phyloP scores from a whole-genome alignment of 2,888 invertebrate species.

The Lasius platythorax region DNA sequence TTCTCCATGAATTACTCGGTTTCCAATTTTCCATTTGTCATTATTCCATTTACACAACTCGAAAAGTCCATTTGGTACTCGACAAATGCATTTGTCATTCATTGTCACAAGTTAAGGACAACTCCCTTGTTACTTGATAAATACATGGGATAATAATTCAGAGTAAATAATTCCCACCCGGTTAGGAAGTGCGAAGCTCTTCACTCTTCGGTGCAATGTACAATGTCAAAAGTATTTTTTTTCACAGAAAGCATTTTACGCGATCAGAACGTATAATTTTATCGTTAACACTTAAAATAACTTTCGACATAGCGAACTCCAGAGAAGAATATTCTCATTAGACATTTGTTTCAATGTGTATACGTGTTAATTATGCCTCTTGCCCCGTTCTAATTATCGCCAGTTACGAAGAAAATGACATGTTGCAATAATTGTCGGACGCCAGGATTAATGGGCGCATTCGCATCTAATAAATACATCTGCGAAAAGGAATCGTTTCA shows the following conservation, averaged over 20 bases:
- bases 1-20: neutral
- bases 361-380: neutral
- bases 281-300: slow-evolving; percentile 14
- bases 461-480: slow-evolving; percentile 9
- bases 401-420: slow-evolving; percentile 6
- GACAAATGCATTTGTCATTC: neutral
- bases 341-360: neutral
- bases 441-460: neutral
- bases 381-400: slow-evolving; percentile 36
- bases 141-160: neutral
- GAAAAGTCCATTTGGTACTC: slow-evolving; percentile 1
- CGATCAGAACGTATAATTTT: slow-evolving; percentile 7
- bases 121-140: neutral
- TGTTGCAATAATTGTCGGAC: slow-evolving; percentile 22
- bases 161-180: neutral
- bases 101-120: neutral
- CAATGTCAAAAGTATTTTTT: neutral
- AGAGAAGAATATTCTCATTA: neutral
- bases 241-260: neutral
- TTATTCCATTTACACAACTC: neutral
- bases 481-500: neutral
- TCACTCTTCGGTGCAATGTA: neutral
- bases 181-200: neutral
- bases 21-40: slow-evolving; percentile 27
- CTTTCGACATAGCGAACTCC: neutral